Evolutionary conservation across 2,888 invertebrate species (phyloP), one percentile per base, ranked within the genome.

Genomic region (Lampropteryx suffumata): DNA sequence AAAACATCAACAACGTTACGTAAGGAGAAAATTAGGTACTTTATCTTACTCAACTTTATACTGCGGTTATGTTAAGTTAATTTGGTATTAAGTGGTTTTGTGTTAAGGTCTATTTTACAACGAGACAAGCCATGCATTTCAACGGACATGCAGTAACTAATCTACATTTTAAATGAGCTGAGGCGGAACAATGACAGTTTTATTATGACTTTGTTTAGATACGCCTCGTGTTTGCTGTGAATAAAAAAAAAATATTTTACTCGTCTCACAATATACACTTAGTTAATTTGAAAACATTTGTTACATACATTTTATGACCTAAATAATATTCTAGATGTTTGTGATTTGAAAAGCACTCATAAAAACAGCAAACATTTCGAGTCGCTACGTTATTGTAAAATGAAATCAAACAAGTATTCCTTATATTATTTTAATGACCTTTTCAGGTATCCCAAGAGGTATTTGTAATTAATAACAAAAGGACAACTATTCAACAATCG

Each of bases 21-120:
- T 61, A 75, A 79, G 81, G 81, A 82, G 79, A 64, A 80, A 82
- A 81, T 80, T 79, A 76, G 52, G 70, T 71, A 76, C 66, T 49
- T 50, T 51, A 55, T 44, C 27, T 24, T 28, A 12, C 55, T 56
- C 52, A 59, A 44, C 13, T 43, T 56, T 46, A 46, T 39, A 27
- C 24, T 41, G 39, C 28, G 43, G 46, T 27, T 40, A 28, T 24
- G 21, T 49, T 51, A 35, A 33, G 24, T 47, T 42, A 46, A 39
- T 32, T 42, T 48, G 42, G 7, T 56, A 46, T 60, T 50, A 52
- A 3, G 51, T 61, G 52, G 56, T 57, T 54, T 55, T 11, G 27
- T 35, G 11, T 49, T 56, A 50, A 24, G 13, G 29, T 45, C 26
- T 43, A 45, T 44, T 44, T 59, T 29, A 40, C 35, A 35, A 43